These are phyloP conservation scores for Hozukius guyotensis DNA, from an alignment of 2,797 vertebrate species.

Conservation along the genomic window DNA sequence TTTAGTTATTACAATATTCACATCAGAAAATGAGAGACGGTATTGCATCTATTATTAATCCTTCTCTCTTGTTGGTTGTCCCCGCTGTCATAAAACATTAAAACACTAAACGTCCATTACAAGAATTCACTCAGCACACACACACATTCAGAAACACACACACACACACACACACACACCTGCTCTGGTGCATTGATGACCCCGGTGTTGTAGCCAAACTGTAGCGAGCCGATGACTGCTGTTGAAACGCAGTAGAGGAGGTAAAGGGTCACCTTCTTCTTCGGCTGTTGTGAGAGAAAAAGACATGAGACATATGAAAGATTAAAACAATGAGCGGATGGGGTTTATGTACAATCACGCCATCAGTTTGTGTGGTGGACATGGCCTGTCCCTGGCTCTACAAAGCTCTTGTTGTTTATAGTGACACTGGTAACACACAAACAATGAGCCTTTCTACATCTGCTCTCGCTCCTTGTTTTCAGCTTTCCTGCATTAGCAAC, in stretches of 20 bases:
- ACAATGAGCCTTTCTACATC: conserved; percentile 77
- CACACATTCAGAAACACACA: background rate
- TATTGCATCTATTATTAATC: conserved; percentile 11
- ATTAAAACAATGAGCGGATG: conserved; percentile 42
- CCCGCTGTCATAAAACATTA: background rate
- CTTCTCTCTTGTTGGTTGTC: background rate
- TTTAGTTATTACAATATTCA: background rate
- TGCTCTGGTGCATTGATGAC: conserved; percentile 95
- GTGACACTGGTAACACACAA: conserved; percentile 49
- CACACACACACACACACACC: conserved; percentile 75
- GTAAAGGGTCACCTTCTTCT: conserved; percentile 84
- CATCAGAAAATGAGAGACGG: background rate
- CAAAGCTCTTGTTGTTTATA: conserved; percentile 77
- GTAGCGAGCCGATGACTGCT: conserved; percentile 91
- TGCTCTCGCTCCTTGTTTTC: conserved; percentile 29
- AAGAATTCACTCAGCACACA: background rate
- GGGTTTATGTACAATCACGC: conserved; percentile 65
- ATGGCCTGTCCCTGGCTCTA: conserved; percentile 50
- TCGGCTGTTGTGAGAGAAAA: conserved; percentile 61
- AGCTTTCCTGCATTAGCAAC: conserved; percentile 22
- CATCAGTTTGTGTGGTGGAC: conserved; percentile 49
- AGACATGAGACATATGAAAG: conserved; percentile 1
- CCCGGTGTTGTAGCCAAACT: conserved; percentile 95
- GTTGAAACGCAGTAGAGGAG: conserved; percentile 86
- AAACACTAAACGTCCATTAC: background rate